Evolutionary conservation across 2,113 vertebrate species (phyloP).

Genomic region (Theristicus caerulescens): DNA sequence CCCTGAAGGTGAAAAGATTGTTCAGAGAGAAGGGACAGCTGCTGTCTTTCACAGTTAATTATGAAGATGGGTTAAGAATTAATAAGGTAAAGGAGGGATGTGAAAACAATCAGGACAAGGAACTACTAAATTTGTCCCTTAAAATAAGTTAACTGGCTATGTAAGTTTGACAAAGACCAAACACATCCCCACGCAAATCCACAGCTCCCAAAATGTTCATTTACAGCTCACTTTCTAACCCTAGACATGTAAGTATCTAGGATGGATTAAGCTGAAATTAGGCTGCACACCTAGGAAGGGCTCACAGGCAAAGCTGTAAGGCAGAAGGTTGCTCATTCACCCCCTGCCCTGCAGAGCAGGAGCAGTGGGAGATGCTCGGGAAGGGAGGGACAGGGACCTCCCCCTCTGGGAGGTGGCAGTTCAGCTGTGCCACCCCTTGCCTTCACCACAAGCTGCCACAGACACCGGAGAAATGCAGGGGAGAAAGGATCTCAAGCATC

Average conservation of each 20-base stretch:
- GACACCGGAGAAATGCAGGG: neutral
- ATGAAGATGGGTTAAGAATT: neutral
- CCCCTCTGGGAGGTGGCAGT: neutral
- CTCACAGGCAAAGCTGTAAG: neutral
- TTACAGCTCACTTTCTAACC: neutral
- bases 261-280: neutral
- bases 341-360: neutral
- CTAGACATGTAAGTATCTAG: fast-evolving
- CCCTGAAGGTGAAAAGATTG: neutral
- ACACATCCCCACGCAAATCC: neutral
- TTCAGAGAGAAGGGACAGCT: neutral
- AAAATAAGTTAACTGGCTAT: neutral
- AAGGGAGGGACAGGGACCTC: neutral
- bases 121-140: neutral
- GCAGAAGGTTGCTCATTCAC: neutral
- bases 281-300: neutral
- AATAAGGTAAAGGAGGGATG: neutral
- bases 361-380: neutral
- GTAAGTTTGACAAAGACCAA: neutral
- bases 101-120: neutral
- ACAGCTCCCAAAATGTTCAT: neutral
- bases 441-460: neutral
- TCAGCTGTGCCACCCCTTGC: neutral
- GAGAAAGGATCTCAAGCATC: neutral
- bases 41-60: neutral